Percentiles rank a stretch among this genome's conserved stretches.
Conservation (phyloP, 2,888 invertebrate species). For the Xestia sexstrigata region DNA sequence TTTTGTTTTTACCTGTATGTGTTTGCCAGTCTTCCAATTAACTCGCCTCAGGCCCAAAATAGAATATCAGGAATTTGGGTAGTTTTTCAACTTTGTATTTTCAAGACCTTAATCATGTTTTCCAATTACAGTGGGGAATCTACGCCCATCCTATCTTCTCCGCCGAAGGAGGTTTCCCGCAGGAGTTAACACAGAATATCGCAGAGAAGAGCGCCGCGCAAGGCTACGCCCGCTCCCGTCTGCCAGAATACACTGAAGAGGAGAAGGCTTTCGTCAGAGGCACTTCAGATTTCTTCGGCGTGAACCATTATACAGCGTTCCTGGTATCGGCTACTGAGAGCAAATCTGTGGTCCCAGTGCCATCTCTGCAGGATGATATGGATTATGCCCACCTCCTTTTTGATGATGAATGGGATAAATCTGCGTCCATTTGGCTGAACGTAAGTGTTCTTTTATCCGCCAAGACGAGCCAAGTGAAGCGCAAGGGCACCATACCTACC, state of each 20-base stretch:
- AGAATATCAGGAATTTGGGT: background rate
- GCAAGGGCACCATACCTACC: too few relatives aligned
- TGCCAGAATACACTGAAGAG: conserved; percentile 83
- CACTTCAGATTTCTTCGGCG: conserved; percentile 83
- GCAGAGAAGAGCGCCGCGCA: conserved; percentile 83
- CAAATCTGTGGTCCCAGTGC: conserved; percentile 61
- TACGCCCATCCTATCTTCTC: conserved; percentile 88
- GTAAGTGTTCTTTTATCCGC: conserved; percentile 57
- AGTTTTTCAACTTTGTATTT: background rate
- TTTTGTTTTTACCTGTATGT: background rate
- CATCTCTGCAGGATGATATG: conserved; percentile 73
- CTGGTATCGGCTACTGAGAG: conserved; percentile 72
- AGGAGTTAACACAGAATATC: conserved; percentile 83
- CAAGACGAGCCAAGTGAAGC: too few relatives aligned
- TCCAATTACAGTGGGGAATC: conserved; percentile 80
- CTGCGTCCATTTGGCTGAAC: conserved; percentile 76
- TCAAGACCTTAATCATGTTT: background rate
- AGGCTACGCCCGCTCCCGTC: conserved; percentile 80
- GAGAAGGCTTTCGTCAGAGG: conserved; percentile 78
- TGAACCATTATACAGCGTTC: conserved; percentile 92
- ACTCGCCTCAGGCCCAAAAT: background rate
- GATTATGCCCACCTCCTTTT: conserved; percentile 52
- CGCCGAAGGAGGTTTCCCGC: conserved; percentile 89
- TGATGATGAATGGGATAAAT: conserved; percentile 73
- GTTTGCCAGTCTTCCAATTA: background rate